phyloP scores from a whole-genome alignment of 1,140 invertebrate species.

The Ostrea denselamellosa region DNA sequence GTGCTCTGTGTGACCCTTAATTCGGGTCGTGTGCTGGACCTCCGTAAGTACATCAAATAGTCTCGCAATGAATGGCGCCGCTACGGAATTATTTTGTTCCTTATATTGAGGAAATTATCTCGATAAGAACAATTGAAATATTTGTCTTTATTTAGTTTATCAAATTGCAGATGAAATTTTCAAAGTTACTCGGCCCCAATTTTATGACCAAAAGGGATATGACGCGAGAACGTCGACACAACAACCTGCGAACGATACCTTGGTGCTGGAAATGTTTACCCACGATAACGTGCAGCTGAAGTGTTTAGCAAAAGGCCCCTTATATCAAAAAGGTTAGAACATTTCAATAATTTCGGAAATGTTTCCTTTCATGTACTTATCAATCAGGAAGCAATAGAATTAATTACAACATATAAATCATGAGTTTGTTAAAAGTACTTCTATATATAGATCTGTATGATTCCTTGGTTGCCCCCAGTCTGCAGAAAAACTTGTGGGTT shows the following conservation, averaged over 20 bases:
- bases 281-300: neutral
- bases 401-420: too few relatives aligned
- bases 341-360: neutral
- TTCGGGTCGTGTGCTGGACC: neutral
- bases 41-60: neutral
- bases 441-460: neutral
- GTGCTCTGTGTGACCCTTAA: slow-evolving; percentile 86
- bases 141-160: neutral
- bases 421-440: neutral
- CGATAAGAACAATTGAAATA: too few relatives aligned
- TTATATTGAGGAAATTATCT: too few relatives aligned
- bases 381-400: neutral
- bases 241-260: neutral
- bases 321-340: neutral
- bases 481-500: neutral
- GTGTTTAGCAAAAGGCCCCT: neutral
- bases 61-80: neutral
- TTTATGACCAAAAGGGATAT: neutral
- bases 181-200: neutral
- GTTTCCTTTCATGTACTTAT: neutral
- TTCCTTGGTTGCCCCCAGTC: neutral
- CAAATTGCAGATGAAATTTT: neutral
- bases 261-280: neutral
- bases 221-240: neutral
- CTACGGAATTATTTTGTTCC: too few relatives aligned